phyloP scores from a whole-genome alignment of 2,888 invertebrate genomes.

The Eustalomyia histrio region DNA sequence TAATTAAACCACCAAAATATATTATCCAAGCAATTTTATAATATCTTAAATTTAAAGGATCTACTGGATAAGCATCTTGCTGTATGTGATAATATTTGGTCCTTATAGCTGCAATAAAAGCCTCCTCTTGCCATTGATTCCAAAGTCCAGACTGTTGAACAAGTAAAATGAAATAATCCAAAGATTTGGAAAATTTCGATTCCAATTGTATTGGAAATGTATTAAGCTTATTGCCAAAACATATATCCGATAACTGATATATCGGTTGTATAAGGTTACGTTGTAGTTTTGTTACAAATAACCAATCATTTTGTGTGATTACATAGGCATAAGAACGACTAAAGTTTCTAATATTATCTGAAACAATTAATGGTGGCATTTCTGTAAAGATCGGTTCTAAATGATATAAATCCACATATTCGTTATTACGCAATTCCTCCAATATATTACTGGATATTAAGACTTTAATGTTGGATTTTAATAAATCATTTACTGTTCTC shows the following conservation, averaged over 20 bases:
- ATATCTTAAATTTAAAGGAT: conserved; percentile 72
- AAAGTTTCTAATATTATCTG: conserved; percentile 49
- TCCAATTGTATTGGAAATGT: conserved; percentile 67
- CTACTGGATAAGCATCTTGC: conserved; percentile 72
- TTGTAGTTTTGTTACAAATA: conserved; percentile 63
- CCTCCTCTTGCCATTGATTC: conserved; percentile 73
- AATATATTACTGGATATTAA: conserved; percentile 44
- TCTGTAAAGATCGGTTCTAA: conserved; percentile 68
- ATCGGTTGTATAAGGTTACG: conserved; percentile 69
- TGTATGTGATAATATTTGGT: conserved; percentile 70
- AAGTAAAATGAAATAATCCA: conserved; percentile 70
- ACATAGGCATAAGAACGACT: conserved; percentile 72
- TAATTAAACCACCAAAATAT: conserved; percentile 25
- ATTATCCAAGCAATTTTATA: conserved; percentile 73
- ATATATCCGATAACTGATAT: conserved; percentile 73
- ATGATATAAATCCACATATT: conserved; percentile 61
- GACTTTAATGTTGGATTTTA: conserved; percentile 51
- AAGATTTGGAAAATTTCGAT: conserved; percentile 63
- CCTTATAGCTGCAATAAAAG: conserved; percentile 70
- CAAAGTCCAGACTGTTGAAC: conserved; percentile 72
- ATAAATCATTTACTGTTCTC: conserved; percentile 51
- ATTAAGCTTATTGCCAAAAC: conserved; percentile 71
- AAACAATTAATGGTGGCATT: conserved; percentile 60
- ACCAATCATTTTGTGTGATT: conserved; percentile 72
- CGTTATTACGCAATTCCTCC: conserved; percentile 68